Base-by-base conservation (phyloP, 2,113 vertebrate species). In the Hemichromis elongatus region DNA sequence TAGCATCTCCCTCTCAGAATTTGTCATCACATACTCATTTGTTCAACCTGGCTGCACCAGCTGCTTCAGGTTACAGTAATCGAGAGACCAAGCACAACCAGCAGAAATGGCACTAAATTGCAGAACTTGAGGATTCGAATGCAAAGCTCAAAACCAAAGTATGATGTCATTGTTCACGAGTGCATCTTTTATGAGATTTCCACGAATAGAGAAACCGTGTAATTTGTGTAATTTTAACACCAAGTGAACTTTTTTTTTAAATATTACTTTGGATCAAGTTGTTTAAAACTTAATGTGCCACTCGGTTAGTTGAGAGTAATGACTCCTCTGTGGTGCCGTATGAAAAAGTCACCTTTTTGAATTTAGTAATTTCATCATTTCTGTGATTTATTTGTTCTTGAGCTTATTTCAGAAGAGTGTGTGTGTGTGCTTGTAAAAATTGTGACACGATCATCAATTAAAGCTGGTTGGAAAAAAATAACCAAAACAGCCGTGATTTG, bases 401-500 rank as follows among this genome's bases (percentile, higher is more conserved):
- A 75, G 45, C 70, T 2, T 47, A 2, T 30, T 50, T 75, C 26
- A 30, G 18, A 45, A 19, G 37, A 14, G 28, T 63, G 55, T 57
- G 12, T 42, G 45, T 85, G 6, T 21, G 9, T 33, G 40, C 13
- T 24, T 61, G 35, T 66, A 80, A 52, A 73, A 77, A 52, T 42
- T 2, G 84, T 78, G 79, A 6, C 55, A 82, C 4, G 21, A 81
- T 73, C 57, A 66, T 90, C 18, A 21, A 79, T 82, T 85, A 63
- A 45, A 56, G 83, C 24, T 33, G 47, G 57, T 55, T 42, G n/a
- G 3, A 37, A 66, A 57, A 45, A 81, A 35, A 13, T 2, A 54
- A 19, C 56, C 35, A 55, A 68, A 80, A 45, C 14, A 24, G 35
- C 21, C 19, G n/a, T 54, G 63, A 88, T 89, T 91, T 90, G 84